A percentile compares a stretch with the other conserved stretches of the same genome.
phyloP scores from a whole-genome alignment of 2,797 vertebrate species.

The Orientallactaga sibirica region DNA sequence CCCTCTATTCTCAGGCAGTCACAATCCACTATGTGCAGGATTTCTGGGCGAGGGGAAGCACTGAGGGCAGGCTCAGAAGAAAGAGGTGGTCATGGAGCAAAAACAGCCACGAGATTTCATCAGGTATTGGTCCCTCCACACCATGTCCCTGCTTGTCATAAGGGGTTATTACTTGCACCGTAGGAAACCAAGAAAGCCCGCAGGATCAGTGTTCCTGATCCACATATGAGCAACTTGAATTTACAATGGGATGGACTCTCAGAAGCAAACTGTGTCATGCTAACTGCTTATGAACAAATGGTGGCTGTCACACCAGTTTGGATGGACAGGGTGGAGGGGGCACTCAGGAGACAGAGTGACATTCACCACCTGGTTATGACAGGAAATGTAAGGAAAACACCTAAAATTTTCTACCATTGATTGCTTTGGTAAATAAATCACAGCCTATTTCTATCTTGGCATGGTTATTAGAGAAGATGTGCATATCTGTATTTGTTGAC shows the following conservation, averaged over 20 bases:
- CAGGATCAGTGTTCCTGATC: background rate
- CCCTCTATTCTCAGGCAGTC: background rate
- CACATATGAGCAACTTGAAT: background rate
- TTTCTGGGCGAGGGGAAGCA: fast-evolving
- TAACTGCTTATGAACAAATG: background rate
- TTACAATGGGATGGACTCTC: background rate
- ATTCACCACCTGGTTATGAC: fast-evolving
- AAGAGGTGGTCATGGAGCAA: background rate
- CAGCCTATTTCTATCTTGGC: too few relatives aligned
- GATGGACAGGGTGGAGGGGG: too few relatives aligned
- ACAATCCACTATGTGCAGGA: fast-evolving
- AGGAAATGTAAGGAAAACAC: too few relatives aligned
- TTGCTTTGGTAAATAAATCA: background rate
- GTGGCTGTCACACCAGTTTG: background rate
- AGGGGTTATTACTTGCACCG: background rate
- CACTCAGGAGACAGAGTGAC: background rate
- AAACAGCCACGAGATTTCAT: background rate
- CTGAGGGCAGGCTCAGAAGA: background rate
- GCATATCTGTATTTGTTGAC: background rate
- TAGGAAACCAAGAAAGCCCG: background rate
- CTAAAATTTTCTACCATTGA: background rate
- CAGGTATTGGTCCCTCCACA: too few relatives aligned
- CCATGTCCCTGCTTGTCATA: too few relatives aligned
- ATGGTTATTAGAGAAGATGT: background rate
- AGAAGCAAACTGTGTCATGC: background rate